Evolutionary conservation across 2,888 invertebrate genomes (phyloP), one percentile per base, ranked within the genome.

Genomic region (Parnassius smintheus): DNA sequence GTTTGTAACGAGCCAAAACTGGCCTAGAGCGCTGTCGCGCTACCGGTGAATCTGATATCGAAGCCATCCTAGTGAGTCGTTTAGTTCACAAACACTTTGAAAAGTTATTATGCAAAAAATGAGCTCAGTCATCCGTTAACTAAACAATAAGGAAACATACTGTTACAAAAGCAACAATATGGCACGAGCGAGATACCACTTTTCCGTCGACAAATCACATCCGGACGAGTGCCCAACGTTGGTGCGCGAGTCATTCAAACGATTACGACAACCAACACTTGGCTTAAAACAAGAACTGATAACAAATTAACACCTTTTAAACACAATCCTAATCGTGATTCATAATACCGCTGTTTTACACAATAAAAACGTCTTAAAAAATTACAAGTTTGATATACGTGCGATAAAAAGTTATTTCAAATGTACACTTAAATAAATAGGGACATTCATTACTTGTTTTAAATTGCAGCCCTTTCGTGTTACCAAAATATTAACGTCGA

Each of bases 141-240:
- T 70, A 75, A 75, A 82, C 78, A 82, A 76, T 83, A 81, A 86
- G 88, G 88, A 87, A 86, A 85, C 85, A 85, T 77, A 85, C 85
- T 87, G 86, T 78, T 80, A 77, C 78, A 84, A 83, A 83, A 85
- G 83, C 80, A 81, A 78, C 78, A 78, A 74, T 79, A 77, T 76
- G 75, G 77, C 75, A 75, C 83, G 80, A 77, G 81, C 73, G 82
- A 81, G 88, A 91, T 90, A 87, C 84, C 83, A 87, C 89, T 86
- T 86, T 89, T 87, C 82, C 82, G 83, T 86, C 88, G 88, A 87
- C 90, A 89, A 90, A 90, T 89, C 91, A 89, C 87, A 91, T 91
- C 91, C 91, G 91, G 87, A 87, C 85, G 76, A 79, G 81, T 82
- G 77, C 67, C 72, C 74, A 77, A 76, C 75, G 78, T 76, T 80